Evolutionary conservation across 2,797 vertebrate species (phyloP).

Genomic region (Centropyge bicolor): DNA sequence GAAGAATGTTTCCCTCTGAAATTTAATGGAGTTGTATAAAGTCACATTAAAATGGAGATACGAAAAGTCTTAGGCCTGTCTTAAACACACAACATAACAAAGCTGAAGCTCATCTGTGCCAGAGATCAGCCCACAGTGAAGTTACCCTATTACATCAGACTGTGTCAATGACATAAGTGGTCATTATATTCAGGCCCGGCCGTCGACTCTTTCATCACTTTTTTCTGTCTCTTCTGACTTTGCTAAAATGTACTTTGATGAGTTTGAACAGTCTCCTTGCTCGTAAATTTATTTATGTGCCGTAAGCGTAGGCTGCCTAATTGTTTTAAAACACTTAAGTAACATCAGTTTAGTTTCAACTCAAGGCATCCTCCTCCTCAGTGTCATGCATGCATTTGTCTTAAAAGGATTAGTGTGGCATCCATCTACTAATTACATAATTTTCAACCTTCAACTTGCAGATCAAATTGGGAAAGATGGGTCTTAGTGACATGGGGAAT

Average conservation of each 20-base stretch:
- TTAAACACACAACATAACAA: neutral
- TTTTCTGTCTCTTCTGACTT: neutral
- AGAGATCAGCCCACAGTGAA: neutral
- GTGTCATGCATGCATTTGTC: conserved; percentile 66
- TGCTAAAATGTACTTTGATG: conserved; percentile 6
- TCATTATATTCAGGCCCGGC: conserved; percentile 4
- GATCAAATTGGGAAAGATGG: conserved; percentile 42
- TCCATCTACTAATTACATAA: conserved; percentile 75
- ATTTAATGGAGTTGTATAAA: neutral
- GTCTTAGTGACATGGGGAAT: conserved; percentile 30
- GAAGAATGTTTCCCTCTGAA: neutral
- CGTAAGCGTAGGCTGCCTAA: conserved; percentile 28
- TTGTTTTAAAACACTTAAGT: conserved; percentile 67
- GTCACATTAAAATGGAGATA: neutral
- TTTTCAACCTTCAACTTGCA: conserved; percentile 59
- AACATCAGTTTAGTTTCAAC: conserved; percentile 57
- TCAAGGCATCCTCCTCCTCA: conserved; percentile 39
- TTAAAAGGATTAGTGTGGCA: conserved; percentile 76
- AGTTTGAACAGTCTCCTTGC: conserved; percentile 7
- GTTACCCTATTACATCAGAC: neutral
- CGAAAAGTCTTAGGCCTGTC: neutral
- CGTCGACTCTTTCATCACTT: neutral
- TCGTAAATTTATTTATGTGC: conserved; percentile 23
- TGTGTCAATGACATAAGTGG: neutral
- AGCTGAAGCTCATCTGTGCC: neutral